Evolutionary conservation across 2,888 invertebrate genomes (phyloP).

Genomic region (Temnothorax rugatulus): DNA sequence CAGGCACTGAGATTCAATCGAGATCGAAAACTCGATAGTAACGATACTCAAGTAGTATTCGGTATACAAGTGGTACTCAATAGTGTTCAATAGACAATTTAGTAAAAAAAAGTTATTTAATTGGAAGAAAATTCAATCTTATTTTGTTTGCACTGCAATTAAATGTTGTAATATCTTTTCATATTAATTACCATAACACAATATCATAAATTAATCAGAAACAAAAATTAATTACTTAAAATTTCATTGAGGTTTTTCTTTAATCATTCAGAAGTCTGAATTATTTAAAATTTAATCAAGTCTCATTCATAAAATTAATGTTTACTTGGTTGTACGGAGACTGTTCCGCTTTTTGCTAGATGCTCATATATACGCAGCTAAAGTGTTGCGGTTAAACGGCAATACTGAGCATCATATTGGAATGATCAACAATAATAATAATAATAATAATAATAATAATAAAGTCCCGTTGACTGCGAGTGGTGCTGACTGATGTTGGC

Average conservation of each 20-base stretch:
- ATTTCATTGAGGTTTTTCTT: background rate
- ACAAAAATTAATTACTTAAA: background rate
- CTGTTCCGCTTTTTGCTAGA: background rate
- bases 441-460: background rate
- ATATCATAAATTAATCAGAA: background rate
- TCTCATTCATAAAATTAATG: background rate
- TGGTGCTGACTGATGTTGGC: background rate
- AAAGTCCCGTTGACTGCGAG: background rate
- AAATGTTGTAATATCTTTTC: background rate
- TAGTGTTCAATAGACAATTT: background rate
- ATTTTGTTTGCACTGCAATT: conserved; percentile 7
- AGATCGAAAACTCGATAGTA: background rate
- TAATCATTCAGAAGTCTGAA: background rate
- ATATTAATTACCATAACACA: background rate
- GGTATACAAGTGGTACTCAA: background rate
- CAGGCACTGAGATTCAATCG: background rate
- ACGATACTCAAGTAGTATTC: background rate
- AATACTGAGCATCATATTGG: background rate
- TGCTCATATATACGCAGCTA: background rate
- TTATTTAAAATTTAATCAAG: conserved; percentile 1
- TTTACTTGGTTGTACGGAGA: background rate
- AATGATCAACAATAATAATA: background rate
- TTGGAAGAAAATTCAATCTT: background rate
- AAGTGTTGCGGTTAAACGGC: background rate
- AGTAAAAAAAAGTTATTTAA: conserved; percentile 7